Base-by-base conservation (phyloP, 2,888 invertebrate species). In the Sycophila texana region DNA sequence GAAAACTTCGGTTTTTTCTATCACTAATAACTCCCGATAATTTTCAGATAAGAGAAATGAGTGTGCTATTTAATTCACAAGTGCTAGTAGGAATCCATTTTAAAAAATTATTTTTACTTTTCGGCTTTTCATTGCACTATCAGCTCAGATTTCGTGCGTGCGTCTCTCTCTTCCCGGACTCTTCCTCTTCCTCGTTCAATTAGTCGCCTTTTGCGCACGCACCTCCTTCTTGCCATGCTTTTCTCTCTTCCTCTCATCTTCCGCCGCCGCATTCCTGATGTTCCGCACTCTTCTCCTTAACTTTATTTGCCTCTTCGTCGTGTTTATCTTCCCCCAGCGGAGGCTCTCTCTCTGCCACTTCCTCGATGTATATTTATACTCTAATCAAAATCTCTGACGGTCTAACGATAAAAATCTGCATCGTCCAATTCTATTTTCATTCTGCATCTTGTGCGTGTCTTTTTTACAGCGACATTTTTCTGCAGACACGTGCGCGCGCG, bases 101-200 rank as follows among this genome's bases (percentile, higher is more conserved):
- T n/a, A n/a, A n/a, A n/a, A n/a, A n/a, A n/a, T n/a, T n/a, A n/a
- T n/a, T n/a, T n/a, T n/a, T n/a, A n/a, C n/a, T 72, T 30, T 66
- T 66, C 63, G 47, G 16, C 30, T 49, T 72, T 68, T 63, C 57
- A 71, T 66, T 12, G 57, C 74, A 60, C 71, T 60, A 79, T 76
- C 83, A 79, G 70, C 65, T 80, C 67, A 68, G 70, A 65, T 66
- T 77, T 68, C 57, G 39, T 71, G 63, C 22, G 63, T 18, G 63
- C 39, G 30, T 26, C 63, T 39, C 63, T 65, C 20, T 57, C 30
- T 13, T 49, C 65, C 4, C 61, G n/a, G 68, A 60, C 55, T 77
- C 73, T 22, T 71, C 53, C 67, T 67, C 74, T 79, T 71, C 74
- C 76, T 63, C 77, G 70, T 75, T 79, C 74, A 77, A 68, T 81